Conservation (phyloP, 92 coral and sea anemone species). For the Virgularia gustaviana region DNA sequence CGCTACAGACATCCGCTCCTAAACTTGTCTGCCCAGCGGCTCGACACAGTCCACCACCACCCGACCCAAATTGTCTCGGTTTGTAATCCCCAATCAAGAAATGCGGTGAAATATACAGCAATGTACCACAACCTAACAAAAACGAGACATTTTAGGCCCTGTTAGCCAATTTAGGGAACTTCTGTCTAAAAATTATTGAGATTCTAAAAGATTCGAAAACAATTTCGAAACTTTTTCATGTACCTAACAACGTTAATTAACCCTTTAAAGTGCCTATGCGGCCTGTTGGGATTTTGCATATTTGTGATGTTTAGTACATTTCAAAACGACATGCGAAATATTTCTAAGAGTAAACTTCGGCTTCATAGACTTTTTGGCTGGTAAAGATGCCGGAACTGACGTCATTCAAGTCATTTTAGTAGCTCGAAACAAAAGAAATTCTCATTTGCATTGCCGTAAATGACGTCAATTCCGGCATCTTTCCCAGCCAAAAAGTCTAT, state of each 20-base stretch:
- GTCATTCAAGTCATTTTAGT: too few relatives aligned
- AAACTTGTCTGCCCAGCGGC: neutral
- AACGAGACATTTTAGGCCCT: neutral
- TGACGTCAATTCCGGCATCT: too few relatives aligned
- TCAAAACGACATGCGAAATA: too few relatives aligned
- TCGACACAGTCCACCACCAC: neutral
- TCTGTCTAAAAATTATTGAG: neutral
- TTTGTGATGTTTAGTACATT: too few relatives aligned
- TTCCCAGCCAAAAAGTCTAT: too few relatives aligned
- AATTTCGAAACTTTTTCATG: neutral
- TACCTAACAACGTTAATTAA: neutral
- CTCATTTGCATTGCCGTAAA: too few relatives aligned
- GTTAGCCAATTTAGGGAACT: neutral
- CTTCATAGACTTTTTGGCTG: too few relatives aligned
- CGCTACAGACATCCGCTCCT: constrained; percentile 38
- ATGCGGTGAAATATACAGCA: constrained; percentile 68
- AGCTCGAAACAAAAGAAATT: too few relatives aligned
- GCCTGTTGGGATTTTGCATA: too few relatives aligned
- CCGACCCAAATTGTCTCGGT: constrained; percentile 28
- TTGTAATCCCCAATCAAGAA: constrained; percentile 62
- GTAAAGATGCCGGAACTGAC: too few relatives aligned
- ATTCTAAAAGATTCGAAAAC: neutral
- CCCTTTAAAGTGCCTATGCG: neutral
- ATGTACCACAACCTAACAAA: constrained; percentile 59
- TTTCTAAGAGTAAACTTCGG: too few relatives aligned